Evolutionary conservation across 2,888 invertebrate genomes (phyloP), one percentile per base, ranked within the genome.

Genomic region (Sesia bembeciformis): DNA sequence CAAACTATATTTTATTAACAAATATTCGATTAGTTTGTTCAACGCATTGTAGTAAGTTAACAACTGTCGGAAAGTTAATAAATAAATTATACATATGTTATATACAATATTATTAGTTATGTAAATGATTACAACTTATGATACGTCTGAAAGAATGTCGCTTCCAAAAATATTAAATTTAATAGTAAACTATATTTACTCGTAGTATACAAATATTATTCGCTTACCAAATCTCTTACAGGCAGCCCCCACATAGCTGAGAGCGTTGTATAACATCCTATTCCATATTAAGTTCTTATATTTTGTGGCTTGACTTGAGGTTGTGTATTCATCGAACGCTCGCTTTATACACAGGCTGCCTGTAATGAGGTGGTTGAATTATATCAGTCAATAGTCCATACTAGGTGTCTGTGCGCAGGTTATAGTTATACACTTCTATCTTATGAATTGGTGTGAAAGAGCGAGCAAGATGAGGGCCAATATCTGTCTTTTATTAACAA

Each of bases 81-180:
- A 75, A 79, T 78, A 76, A 76, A 40, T 79, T 86, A 88, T 85
- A 87, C 80, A 84, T 83, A 84, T 85, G 83, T 85, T 86, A 85
- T 82, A 82, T 82, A 85, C 76, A 76, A 81, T 77, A 80, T 77
- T 77, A 76, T 78, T 82, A 81, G 72, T 23, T 66, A 76, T 81
- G 70, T 80, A 78, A 79, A 73, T 74, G 68, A 74, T 72, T 72
- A 74, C 78, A 77, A 85, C 78, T 84, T 84, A 86, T 82, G 82
- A 85, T 79, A 80, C 66, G 73, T 83, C 73, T 79, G 67, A 81
- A 77, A 81, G 61, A 80, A 81, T 77, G 79, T 85, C 82, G 88
- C 87, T 88, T 88, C 87, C 88, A 85, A 78, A 78, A 72, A 72
- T 74, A 74, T 74, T 68, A 73, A 73, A 69, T 71, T 65, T 67